These are phyloP conservation scores for Eupithecia subfuscata DNA, from an alignment of 2,888 invertebrate genomes.

Conservation along the genomic window DNA sequence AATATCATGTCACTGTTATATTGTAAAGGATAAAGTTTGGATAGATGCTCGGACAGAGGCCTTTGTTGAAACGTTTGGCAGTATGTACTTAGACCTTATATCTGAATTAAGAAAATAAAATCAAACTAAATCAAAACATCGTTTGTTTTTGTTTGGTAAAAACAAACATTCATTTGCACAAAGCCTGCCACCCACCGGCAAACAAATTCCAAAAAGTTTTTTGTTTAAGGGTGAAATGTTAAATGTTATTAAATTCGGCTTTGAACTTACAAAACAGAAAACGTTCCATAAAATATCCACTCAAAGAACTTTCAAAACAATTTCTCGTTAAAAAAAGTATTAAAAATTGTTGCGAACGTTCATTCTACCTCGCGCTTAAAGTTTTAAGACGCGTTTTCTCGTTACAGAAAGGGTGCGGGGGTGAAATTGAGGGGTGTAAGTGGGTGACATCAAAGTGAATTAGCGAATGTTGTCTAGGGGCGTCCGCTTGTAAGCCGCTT, in stretches of 20 bases:
- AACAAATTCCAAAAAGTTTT: slow-evolving; percentile 11
- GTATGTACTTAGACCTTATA: not conserved
- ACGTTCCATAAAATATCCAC: slow-evolving; percentile 51
- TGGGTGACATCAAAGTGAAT: slow-evolving; percentile 82
- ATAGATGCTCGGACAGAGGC: not conserved
- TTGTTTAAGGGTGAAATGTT: slow-evolving; percentile 32
- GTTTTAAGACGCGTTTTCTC: slow-evolving; percentile 80
- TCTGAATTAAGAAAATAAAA: not conserved
- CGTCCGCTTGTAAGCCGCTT: slow-evolving; percentile 81
- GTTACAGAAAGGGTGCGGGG: slow-evolving; percentile 61
- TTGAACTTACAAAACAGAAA: slow-evolving; percentile 46
- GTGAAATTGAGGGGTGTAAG: slow-evolving; percentile 54
- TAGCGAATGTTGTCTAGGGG: slow-evolving; percentile 83
- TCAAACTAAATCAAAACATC: not conserved
- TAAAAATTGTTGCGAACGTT: slow-evolving; percentile 71
- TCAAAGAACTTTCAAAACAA: slow-evolving; percentile 65
- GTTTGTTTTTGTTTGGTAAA: not conserved
- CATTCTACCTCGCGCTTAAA: slow-evolving; percentile 73
- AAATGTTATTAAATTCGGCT: slow-evolving; percentile 45
- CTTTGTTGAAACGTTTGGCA: not conserved
- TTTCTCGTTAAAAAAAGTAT: slow-evolving; percentile 69
- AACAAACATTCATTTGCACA: slow-evolving; percentile 8
- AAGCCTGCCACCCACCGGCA: slow-evolving; percentile 8
- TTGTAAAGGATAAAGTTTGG: slow-evolving; percentile 3
- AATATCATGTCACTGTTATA: slow-evolving; percentile 10